Evolutionary conservation across 2,888 invertebrate genomes (phyloP).

Genomic region (Neoitamus cyanurus): DNA sequence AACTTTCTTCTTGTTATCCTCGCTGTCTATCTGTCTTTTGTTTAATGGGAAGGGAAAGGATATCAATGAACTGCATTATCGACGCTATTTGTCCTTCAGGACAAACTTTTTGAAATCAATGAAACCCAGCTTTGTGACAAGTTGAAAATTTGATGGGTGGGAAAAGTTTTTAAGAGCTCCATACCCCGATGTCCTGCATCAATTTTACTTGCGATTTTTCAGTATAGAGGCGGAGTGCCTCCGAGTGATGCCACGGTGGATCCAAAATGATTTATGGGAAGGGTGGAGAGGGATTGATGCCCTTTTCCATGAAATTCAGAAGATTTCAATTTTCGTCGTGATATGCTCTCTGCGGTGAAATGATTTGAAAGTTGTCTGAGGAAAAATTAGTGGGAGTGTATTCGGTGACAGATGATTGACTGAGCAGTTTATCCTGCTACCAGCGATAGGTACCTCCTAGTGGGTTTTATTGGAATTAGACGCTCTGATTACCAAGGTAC

Average conservation of each 20-base stretch:
- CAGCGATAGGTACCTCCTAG: neutral
- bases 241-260: neutral
- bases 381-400: neutral
- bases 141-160: conserved; percentile 42
- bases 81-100: conserved; percentile 48
- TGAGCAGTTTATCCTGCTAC: neutral
- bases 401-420: neutral
- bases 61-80: conserved; percentile 52
- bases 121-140: conserved; percentile 48
- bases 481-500: neutral
- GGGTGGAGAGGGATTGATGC: neutral
- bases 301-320: neutral
- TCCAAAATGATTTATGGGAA: neutral
- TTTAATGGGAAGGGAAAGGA: conserved; percentile 35
- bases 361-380: neutral
- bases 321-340: neutral
- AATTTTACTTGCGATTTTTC: conserved; percentile 6
- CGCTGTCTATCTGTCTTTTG: conserved; percentile 28
- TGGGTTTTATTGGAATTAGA: neutral
- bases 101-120: conserved; percentile 51
- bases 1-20: conserved; percentile 14
- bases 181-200: neutral
- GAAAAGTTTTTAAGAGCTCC: conserved; percentile 19
- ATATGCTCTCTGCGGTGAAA: neutral
- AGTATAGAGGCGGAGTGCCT: neutral